phyloP scores from a whole-genome alignment of 1,140 invertebrate genomes.

The Panagrolaimus sp. region DNA sequence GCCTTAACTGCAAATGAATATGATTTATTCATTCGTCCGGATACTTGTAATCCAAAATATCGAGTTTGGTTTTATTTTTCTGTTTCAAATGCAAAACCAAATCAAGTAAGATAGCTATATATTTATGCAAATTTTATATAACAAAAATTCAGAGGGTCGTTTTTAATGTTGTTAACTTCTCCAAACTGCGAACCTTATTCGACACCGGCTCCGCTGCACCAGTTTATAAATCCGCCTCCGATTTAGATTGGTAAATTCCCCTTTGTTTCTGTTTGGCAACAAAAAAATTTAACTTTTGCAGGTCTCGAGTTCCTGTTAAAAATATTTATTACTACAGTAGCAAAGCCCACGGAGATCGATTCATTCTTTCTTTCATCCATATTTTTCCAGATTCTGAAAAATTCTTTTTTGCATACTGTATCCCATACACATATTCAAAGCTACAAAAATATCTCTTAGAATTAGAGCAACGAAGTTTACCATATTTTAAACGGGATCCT shows the following conservation, averaged over 20 bases:
- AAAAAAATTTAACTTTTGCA: conserved; percentile 60
- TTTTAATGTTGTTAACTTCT: conserved; percentile 94
- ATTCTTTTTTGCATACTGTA: conserved; percentile 82
- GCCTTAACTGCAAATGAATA: conserved; percentile 88
- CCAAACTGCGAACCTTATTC: conserved; percentile 81
- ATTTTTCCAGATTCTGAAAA: conserved; percentile 85
- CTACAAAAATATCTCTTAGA: conserved; percentile 76
- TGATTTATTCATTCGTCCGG: conserved; percentile 88
- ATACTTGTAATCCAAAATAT: conserved; percentile 85
- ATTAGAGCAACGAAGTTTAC: conserved; percentile 68
- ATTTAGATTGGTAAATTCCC: conserved; percentile 34
- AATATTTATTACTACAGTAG: conserved; percentile 90
- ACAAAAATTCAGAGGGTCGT: conserved; percentile 74
- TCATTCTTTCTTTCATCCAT: conserved; percentile 86
- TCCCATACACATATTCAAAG: conserved; percentile 86
- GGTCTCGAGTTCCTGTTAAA: conserved; percentile 75
- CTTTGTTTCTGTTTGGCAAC: too few species aligned
- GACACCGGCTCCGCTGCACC: conserved; percentile 83
- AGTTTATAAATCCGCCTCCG: conserved; percentile 62
- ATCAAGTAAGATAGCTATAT: conserved; percentile 74
- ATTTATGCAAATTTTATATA: not conserved
- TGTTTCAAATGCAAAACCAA: conserved; percentile 85
- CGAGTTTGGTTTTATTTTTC: conserved; percentile 96
- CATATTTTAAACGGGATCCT: conserved; percentile 68
- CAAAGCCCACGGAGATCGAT: conserved; percentile 78